Percentiles rank a stretch among this genome's conserved stretches.
Evolutionary conservation across 2,888 invertebrate species (phyloP).

Genomic region (Unio pictorum): DNA sequence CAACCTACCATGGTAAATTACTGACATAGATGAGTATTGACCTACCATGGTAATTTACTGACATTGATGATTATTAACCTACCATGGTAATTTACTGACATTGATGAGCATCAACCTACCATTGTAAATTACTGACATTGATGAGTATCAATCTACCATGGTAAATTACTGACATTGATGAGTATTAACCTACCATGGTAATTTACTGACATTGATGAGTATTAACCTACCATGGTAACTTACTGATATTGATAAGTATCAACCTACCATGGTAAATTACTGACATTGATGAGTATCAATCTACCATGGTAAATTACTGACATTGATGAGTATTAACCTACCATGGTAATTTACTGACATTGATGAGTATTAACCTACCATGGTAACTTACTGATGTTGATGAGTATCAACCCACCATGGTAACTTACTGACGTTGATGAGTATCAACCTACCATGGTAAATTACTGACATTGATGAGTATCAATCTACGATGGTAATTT

Average conservation of each 20-base stretch:
- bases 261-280: conserved; percentile 54
- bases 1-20: conserved; percentile 55
- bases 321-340: conserved; percentile 56
- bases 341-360: conserved; percentile 51
- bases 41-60: conserved; percentile 52
- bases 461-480: conserved; percentile 50
- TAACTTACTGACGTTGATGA: conserved; percentile 52
- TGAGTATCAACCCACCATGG: conserved; percentile 54
- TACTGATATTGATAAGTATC: conserved; percentile 49
- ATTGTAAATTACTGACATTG: conserved; percentile 52
- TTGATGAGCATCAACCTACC: conserved; percentile 57
- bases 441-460: conserved; percentile 56
- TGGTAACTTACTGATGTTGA: conserved; percentile 55
- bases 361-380: conserved; percentile 54
- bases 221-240: conserved; percentile 57
- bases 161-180: conserved; percentile 54
- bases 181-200: conserved; percentile 56
- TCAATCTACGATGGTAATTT: conserved; percentile 55
- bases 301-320: conserved; percentile 51
- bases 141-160: conserved; percentile 53
- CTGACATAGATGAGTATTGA: conserved; percentile 42
- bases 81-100: conserved; percentile 50
- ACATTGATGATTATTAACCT: conserved; percentile 53
- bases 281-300: conserved; percentile 51
- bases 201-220: conserved; percentile 49